Conservation (phyloP, 2,888 invertebrate species). For the Melieria crassipennis region DNA sequence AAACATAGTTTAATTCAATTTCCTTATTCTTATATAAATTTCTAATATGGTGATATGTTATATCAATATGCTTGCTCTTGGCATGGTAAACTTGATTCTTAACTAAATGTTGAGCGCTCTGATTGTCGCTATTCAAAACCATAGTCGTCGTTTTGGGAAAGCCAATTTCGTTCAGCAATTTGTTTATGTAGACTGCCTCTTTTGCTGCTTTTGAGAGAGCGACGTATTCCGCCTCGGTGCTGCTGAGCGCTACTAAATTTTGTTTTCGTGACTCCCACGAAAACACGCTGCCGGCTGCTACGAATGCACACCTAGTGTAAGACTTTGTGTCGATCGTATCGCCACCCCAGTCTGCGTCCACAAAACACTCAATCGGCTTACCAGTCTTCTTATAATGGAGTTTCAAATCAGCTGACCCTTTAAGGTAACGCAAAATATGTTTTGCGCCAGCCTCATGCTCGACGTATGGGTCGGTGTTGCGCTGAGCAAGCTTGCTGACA, state of each 20-base stretch:
- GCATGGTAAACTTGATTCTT: slow-evolving; percentile 18
- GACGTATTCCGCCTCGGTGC: slow-evolving; percentile 39
- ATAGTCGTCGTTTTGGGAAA: neutral
- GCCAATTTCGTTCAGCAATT: slow-evolving; percentile 18
- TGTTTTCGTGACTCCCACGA: slow-evolving; percentile 41
- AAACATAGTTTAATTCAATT: slow-evolving; percentile 21
- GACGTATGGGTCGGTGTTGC: slow-evolving; percentile 11
- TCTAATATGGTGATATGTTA: slow-evolving; percentile 21
- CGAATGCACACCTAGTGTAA: slow-evolving; percentile 38
- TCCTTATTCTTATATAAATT: slow-evolving; percentile 6
- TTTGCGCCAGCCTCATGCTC: slow-evolving; percentile 10
- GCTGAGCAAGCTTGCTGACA: slow-evolving; percentile 16
- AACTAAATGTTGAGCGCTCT: slow-evolving; percentile 16
- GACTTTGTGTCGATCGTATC: slow-evolving; percentile 40
- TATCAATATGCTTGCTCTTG: slow-evolving; percentile 21
- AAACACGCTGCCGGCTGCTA: slow-evolving; percentile 34
- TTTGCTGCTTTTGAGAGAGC: slow-evolving; percentile 31
- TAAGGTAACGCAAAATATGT: slow-evolving; percentile 15
- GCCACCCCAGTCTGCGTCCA: slow-evolving; percentile 45
- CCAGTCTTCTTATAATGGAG: slow-evolving; percentile 39
- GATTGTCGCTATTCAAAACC: slow-evolving; percentile 12
- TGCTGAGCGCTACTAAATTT: slow-evolving; percentile 34
- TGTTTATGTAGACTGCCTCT: slow-evolving; percentile 34
- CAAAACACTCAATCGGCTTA: slow-evolving; percentile 30
- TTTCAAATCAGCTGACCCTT: slow-evolving; percentile 37